Evolutionary conservation across 2,888 invertebrate species (phyloP).

Genomic region (Nomada fabriciana): DNA sequence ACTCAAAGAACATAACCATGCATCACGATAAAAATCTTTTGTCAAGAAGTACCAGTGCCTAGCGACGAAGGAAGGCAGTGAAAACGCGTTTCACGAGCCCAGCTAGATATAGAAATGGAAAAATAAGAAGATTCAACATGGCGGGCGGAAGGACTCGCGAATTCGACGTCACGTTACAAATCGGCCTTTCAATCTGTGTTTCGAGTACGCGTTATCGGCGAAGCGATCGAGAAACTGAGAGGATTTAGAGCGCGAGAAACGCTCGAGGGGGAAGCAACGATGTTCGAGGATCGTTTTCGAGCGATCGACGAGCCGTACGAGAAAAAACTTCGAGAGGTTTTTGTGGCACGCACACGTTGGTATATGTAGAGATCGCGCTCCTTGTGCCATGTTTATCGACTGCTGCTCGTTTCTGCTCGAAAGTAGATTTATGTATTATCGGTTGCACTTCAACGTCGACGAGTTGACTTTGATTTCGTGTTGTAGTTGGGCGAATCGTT

Average conservation of each 20-base stretch:
- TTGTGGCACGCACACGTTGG: neutral
- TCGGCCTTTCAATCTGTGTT: constrained; percentile 25
- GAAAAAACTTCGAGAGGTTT: constrained; percentile 5
- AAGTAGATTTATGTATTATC: neutral
- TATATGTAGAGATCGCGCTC: constrained; percentile 1
- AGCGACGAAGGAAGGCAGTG: constrained; percentile 11
- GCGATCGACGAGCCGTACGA: neutral
- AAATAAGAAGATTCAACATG: neutral
- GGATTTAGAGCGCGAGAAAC: constrained; percentile 15
- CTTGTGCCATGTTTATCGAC: constrained; percentile 6
- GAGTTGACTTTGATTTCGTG: neutral
- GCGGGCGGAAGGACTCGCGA: neutral
- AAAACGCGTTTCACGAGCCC: constrained; percentile 18
- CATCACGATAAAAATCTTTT: constrained; percentile 18
- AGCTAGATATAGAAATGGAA: neutral
- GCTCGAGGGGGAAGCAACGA: constrained; percentile 1
- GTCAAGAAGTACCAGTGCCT: neutral
- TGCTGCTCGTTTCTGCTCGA: neutral
- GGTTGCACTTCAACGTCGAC: neutral
- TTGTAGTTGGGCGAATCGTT: too few relatives aligned
- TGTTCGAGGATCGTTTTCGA: constrained; percentile 16
- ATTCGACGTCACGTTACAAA: constrained; percentile 25
- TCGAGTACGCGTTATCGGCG: constrained; percentile 38
- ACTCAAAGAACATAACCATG: neutral
- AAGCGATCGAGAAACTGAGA: constrained; percentile 21